Evolutionary conservation across 2,888 invertebrate species (phyloP), one percentile per base, ranked within the genome.

Genomic region (Panopea generosa): DNA sequence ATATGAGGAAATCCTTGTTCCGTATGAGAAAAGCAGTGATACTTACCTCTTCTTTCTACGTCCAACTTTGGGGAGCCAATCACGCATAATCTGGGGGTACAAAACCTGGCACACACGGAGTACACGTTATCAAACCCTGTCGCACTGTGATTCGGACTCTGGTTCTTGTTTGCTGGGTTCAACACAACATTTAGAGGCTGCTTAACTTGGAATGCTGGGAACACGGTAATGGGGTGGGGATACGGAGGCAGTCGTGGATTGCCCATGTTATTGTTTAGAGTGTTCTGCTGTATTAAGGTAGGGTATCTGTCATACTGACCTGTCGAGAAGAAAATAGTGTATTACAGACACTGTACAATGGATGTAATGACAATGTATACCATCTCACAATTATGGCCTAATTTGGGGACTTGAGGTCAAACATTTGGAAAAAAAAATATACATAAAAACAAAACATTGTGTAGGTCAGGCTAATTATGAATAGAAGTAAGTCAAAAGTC

Each of bases 181-280:
- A 84, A 73, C 22, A 86, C 84, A 1, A 90, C 87, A 20, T 87
- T 83, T 38, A 91, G 74, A 16, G 89, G 88, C 77, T 94, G 94
- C 49, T 97, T 95, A 84, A 98, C 94, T 93, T 98, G 98, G 1
- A 97, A 97, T 80, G 98, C 93, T 1, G 98, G 97, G 85, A 95
- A 93, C 49, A 96, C 94, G 24, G 96, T 95, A 22, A 95, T 95
- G 16, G 98, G 98, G 90, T 96, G 95, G 14, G 98, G 97, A 93
- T 96, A 98, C 6, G 98, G 98, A 57, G 98, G 97, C 91, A 97
- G 94, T 38, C 98, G 95, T 14, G 98, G 97, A 94, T 98, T 98
- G 63, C 92, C 92, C 84, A 91, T 91, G 83, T 90, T 90, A 84
- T 91, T 90, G 80, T 90, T 89, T 27, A 91, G 67, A 9, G 89